Evolutionary conservation across 2,113 vertebrate species (phyloP).

Genomic region (Chionomys nivalis): DNA sequence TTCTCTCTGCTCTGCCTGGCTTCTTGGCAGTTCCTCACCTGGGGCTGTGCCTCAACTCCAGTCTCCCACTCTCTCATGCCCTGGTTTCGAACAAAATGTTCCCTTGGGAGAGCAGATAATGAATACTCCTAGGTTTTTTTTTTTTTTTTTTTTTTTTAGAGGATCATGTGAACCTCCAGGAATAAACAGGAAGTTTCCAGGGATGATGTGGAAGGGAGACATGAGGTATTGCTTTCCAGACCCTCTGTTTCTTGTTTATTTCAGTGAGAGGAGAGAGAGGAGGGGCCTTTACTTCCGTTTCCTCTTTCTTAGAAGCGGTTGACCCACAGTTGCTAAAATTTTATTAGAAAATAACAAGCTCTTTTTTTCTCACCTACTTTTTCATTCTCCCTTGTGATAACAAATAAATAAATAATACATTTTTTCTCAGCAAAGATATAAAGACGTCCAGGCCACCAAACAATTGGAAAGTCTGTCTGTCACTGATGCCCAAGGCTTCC

Average conservation of each 20-base stretch:
- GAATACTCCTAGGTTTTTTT: background rate
- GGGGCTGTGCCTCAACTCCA: background rate
- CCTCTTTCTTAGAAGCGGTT: background rate
- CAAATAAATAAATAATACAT: background rate
- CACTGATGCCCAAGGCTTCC: background rate
- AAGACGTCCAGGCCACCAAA: background rate
- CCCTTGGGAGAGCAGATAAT: background rate
- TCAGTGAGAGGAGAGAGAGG: background rate
- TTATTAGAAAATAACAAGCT: background rate
- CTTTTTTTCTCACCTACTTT: background rate
- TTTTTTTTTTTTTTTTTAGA: background rate
- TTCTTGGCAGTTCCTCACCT: background rate
- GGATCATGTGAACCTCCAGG: background rate
- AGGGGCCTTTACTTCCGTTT: background rate
- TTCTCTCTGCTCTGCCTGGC: background rate
- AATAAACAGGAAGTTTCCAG: background rate
- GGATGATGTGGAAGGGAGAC: background rate
- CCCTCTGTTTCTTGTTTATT: background rate
- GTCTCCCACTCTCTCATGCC: background rate
- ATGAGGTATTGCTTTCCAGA: background rate
- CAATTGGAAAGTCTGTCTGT: background rate
- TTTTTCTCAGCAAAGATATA: background rate
- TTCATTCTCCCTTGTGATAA: slow-evolving; percentile 15
- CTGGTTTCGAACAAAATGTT: background rate
- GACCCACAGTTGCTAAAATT: background rate